Evolutionary conservation across 2,888 invertebrate species (phyloP), one percentile per base, ranked within the genome.

Genomic region (Sipha maydis): DNA sequence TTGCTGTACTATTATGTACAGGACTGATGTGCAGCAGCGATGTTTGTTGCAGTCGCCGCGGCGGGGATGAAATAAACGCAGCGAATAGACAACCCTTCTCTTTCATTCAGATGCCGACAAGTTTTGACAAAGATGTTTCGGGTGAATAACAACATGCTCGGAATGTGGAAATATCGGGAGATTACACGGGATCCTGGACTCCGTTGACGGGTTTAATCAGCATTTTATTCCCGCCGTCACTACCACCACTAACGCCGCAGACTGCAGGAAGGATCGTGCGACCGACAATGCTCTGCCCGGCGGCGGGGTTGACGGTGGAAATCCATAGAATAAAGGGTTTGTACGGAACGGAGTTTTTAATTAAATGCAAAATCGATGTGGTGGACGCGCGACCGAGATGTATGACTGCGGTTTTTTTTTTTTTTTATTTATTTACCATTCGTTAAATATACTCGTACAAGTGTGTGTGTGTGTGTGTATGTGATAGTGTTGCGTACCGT

Each of bases 91-190:
- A 31, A 71, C 71, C 71, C 71, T 71, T 71, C 71, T 69, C 28
- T 80, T 79, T 61, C 61, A 28, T 67, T 67, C 67, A 31, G 71
- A 83, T 41, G 82, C 71, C 73, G 71, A 41, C 56, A 48, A 71
- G 71, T 83, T 71, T 48, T 71, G 83, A 83, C 73, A 83, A 83
- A 73, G 83, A 83, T 9, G 83, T 83, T 83, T 83, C 73, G 83
- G 54, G 25, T 34, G 73, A 54, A 54, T 28, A 28, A 48, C 54
- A 73, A 31, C 48, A 69, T 82, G 83, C 73, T 48, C 71, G 83
- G 83, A 83, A 83, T 54, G 83, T 83, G 83, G 71, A 83, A 83
- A 83, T 83, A 71, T 83, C 48, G 73, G 54, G 54, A 73, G 54
- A 83, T 83, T 83, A 73, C 83, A 54, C 54, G 73, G 34, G 54